phyloP scores from a whole-genome alignment of 2,888 invertebrate species.

The Argyresthia albistria region DNA sequence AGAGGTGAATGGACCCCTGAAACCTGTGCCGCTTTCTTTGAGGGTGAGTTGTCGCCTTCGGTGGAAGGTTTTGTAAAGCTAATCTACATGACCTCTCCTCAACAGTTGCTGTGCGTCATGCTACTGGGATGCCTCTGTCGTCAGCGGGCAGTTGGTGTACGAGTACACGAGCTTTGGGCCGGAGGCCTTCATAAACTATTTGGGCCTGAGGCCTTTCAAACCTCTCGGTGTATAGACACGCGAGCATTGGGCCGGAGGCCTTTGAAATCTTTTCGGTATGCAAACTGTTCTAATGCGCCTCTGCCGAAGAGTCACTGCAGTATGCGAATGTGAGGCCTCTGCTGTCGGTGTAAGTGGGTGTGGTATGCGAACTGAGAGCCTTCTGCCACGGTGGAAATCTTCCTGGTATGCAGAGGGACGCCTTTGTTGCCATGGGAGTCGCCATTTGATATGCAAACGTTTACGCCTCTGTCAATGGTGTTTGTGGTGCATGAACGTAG shows the following conservation, averaged over 20 bases:
- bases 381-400: neutral
- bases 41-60: neutral
- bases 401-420: too few species aligned
- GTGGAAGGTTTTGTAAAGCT: too few species aligned
- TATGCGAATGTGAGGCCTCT: neutral
- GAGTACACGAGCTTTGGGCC: too few species aligned
- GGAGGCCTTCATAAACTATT: too few species aligned
- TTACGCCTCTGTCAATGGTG: too few species aligned
- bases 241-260: too few species aligned
- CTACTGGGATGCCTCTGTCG: neutral
- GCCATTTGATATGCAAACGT: too few species aligned
- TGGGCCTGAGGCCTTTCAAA: too few species aligned
- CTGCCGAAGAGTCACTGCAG: neutral
- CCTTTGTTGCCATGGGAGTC: too few species aligned
- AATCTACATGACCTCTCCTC: neutral
- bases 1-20: conserved; percentile 8
- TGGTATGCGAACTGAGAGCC: neutral
- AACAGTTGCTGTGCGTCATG: neutral
- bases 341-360: neutral
- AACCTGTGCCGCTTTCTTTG: conserved; percentile 1
- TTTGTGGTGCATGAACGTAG: too few species aligned
- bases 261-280: neutral
- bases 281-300: neutral
- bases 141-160: neutral
- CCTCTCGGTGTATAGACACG: too few species aligned